Evolutionary conservation across 2,888 invertebrate species (phyloP).

Genomic region (Xanthorhoe spadicearia): DNA sequence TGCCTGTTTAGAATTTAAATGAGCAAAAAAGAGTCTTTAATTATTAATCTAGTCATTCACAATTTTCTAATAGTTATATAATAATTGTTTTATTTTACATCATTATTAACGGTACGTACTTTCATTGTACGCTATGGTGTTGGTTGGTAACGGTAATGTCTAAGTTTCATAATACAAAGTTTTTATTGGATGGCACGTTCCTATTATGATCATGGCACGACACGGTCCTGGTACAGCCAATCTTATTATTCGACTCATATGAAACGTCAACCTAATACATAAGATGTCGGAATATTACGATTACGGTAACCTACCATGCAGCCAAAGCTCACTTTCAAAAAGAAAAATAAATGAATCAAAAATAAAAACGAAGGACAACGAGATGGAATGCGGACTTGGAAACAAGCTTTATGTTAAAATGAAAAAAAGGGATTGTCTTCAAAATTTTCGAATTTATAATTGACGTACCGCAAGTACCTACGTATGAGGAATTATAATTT

Average conservation of each 20-base stretch:
- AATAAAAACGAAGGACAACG: slow-evolving; percentile 21
- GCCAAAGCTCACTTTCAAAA: background rate
- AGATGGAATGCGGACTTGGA: slow-evolving; percentile 23
- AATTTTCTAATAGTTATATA: too few relatives aligned
- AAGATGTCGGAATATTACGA: background rate
- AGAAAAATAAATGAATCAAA: background rate
- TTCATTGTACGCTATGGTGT: too few relatives aligned
- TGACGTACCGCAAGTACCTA: background rate
- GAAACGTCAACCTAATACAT: background rate
- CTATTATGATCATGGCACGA: too few relatives aligned
- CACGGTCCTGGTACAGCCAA: too few relatives aligned
- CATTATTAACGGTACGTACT: too few relatives aligned
- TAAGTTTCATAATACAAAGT: too few relatives aligned
- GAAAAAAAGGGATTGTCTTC: background rate
- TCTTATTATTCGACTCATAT: background rate
- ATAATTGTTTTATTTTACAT: too few relatives aligned
- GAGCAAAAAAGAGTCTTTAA: background rate
- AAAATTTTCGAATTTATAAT: background rate
- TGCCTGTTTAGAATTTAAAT: background rate
- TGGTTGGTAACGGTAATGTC: too few relatives aligned
- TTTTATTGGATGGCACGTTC: too few relatives aligned
- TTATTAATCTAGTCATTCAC: too few relatives aligned
- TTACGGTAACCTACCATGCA: background rate
- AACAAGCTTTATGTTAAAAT: background rate
- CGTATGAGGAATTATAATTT: background rate